A percentile compares a stretch with the other conserved stretches of the same genome.
phyloP scores from a whole-genome alignment of 2,797 vertebrate genomes.

The Salmo trutta region DNA sequence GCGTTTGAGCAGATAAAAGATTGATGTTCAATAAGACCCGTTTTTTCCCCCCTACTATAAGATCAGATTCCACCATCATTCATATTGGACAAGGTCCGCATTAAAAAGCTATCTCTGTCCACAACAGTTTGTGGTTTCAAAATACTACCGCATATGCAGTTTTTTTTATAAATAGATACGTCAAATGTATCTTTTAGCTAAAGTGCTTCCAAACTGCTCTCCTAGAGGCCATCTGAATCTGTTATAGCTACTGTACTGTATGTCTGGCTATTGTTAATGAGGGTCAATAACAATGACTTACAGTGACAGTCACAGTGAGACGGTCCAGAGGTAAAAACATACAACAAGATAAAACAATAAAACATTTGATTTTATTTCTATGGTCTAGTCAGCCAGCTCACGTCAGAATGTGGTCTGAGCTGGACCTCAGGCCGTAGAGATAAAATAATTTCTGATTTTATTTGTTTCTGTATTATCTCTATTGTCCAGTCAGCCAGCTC shows the following conservation, averaged over 20 bases:
- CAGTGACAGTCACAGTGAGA: too few species aligned
- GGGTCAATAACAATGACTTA: too few species aligned
- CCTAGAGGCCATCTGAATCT: too few species aligned
- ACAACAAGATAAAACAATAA: too few species aligned
- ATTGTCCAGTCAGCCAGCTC: not conserved
- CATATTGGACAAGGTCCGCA: constrained; percentile 21
- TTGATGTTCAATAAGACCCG: constrained; percentile 7
- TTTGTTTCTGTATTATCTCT: not conserved
- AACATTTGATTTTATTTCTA: not conserved
- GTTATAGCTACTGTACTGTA: too few species aligned
- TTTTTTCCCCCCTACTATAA: not conserved
- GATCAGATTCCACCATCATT: constrained; percentile 22
- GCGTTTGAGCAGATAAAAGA: constrained; percentile 9
- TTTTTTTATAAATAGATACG: not conserved
- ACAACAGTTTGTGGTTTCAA: constrained; percentile 1
- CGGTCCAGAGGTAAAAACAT: too few species aligned
- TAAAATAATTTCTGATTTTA: not conserved
- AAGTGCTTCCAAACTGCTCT: not conserved
- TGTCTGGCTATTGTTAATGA: too few species aligned
- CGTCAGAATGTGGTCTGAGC: not conserved
- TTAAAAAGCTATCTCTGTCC: constrained; percentile 22
- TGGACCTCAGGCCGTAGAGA: not conserved
- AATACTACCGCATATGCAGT: not conserved
- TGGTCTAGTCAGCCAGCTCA: not conserved
- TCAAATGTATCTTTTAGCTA: not conserved